Percentiles rank a stretch among this genome's conserved stretches.
Conservation (phyloP, 2,113 vertebrate genomes). For the Suricata suricatta region DNA sequence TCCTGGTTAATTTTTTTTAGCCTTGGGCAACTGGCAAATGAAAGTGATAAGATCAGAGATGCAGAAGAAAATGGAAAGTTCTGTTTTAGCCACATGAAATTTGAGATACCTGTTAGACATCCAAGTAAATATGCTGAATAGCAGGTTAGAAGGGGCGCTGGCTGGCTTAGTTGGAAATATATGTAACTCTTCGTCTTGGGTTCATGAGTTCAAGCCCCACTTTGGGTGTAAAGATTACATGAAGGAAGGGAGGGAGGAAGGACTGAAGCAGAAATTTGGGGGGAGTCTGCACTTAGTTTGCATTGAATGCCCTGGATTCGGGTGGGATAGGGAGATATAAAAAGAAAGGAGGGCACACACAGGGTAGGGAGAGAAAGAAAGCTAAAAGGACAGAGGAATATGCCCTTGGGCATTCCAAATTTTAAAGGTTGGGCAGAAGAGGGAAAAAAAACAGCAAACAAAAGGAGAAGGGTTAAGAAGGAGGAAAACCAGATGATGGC, state of each 20-base stretch:
- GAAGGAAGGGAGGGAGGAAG: no score
- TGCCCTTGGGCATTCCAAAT: background rate
- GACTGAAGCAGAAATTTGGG: background rate
- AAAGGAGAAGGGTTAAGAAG: background rate
- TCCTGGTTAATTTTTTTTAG: background rate
- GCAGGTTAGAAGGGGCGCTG: background rate
- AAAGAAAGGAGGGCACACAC: background rate
- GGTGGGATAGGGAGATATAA: background rate
- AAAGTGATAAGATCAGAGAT: background rate
- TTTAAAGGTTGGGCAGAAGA: background rate
- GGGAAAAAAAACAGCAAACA: background rate
- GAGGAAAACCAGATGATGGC: background rate
- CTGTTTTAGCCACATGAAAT: background rate
- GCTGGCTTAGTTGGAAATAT: background rate
- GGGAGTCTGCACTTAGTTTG: background rate
- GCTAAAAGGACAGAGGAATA: background rate
- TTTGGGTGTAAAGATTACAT: background rate
- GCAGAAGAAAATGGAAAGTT: background rate
- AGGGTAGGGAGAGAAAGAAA: background rate
- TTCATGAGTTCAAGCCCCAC: background rate
- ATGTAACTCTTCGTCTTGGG: background rate
- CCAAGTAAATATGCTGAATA: background rate
- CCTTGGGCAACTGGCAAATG: background rate
- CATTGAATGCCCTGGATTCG: background rate
- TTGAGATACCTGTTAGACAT: background rate